Base-by-base conservation (phyloP, 1,140 invertebrate species). In the Vollenhovia emeryi region DNA sequence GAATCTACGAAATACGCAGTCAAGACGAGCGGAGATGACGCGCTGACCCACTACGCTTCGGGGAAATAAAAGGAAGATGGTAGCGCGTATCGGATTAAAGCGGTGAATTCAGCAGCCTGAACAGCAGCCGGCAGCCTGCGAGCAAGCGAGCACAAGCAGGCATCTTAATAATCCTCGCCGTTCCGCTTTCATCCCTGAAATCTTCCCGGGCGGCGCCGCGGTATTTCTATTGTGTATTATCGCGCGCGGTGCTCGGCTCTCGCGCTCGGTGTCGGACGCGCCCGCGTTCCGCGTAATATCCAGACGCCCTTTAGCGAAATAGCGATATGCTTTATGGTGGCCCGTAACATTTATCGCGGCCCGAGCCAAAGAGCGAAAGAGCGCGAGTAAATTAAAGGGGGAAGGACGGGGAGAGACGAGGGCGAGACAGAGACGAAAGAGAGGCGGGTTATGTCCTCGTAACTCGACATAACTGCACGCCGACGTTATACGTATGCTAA, bases 321-420 rank as follows among this genome's bases (percentile, higher is more conserved):
- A 80, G 86, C 87, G 91, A 92, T 90, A 89, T 89, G 92, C 80
- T 91, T 92, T 92, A 92, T 90, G 91, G 82, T 87, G 87, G 83
- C 91, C 88, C 86, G 85, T 92, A 89, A 92, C 88, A 91, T 91
- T 90, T 85, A 85, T 85, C 83, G 62, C 40, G 60, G 74, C 73
- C 80, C 43, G 68, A 73, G 78, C 66, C 78, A n/a, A 60, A 43
- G 74, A 78, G 24, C 45, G 59, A 85, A 24, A 75, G 75, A 50
- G 50, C 18, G 75, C 64, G 83, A 75, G 87, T 76, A 88, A 89
- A 86, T 86, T 75, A 76, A 89, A 85, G 83, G 69, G 74, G 48
- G 57, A 64, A 75, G 9, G 64, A 59, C 24, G 50, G 74, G 30
- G 36, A 48, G 55, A 55, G 68, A 59, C 73, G 66, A 68, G 80